Percentiles rank a stretch among this genome's conserved stretches.
These are phyloP conservation scores for Hemaris fuciformis DNA, from an alignment of 2,888 invertebrate species.

Conservation along the genomic window DNA sequence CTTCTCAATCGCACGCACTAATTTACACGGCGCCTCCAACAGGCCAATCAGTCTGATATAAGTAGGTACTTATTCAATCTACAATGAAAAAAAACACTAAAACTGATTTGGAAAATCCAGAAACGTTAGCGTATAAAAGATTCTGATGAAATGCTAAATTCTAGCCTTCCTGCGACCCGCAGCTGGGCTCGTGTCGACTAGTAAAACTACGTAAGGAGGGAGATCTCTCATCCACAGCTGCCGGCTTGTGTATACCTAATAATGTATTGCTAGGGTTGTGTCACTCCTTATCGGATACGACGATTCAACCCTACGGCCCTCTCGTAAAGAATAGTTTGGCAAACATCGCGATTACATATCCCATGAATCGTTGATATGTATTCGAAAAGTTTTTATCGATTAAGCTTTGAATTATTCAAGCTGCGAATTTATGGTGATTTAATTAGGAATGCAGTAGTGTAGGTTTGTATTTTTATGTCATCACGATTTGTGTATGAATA, in stretches of 20 bases:
- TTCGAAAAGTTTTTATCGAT: neutral
- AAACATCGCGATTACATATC: conserved; percentile 18
- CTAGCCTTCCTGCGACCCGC: conserved; percentile 19
- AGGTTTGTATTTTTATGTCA: neutral
- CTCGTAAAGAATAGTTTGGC: neutral
- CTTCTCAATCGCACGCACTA: too few relatives aligned
- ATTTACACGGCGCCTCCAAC: too few relatives aligned
- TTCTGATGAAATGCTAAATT: conserved; percentile 6
- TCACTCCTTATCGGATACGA: neutral
- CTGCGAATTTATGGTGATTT: neutral
- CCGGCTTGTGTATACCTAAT: conserved; percentile 13
- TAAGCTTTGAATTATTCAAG: neutral
- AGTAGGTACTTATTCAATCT: too few relatives aligned
- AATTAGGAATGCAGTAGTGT: neutral
- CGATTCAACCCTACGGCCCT: neutral
- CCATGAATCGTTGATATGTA: too few relatives aligned
- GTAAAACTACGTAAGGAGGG: conserved; percentile 46
- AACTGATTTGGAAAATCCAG: neutral
- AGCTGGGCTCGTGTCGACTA: conserved; percentile 39
- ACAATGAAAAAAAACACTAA: too few relatives aligned
- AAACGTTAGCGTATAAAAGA: neutral
- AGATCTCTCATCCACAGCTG: conserved; percentile 57
- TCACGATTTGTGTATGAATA: neutral
- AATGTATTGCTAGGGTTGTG: neutral
- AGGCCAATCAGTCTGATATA: too few relatives aligned